Evolutionary conservation across 2,113 vertebrate genomes (phyloP).

Genomic region (Semnornis frantzii): DNA sequence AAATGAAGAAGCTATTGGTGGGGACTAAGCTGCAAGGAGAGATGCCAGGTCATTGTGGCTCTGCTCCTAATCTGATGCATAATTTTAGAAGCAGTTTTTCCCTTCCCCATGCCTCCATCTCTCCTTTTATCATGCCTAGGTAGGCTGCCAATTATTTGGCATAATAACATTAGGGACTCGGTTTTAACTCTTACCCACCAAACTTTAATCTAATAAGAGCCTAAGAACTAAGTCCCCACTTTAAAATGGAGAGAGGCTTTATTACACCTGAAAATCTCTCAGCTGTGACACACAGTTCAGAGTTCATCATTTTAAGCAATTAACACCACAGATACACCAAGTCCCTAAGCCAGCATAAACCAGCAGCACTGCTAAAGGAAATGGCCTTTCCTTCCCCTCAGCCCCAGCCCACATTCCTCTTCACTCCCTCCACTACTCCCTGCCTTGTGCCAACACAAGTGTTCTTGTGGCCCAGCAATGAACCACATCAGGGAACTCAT

Average conservation of each 20-base stretch:
- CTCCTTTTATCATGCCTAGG: neutral
- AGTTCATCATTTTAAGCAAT: constrained; percentile 45
- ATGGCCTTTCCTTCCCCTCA: constrained; percentile 28
- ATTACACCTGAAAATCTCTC: constrained; percentile 35
- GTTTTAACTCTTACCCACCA: neutral
- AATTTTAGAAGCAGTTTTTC: neutral
- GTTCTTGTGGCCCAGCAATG: constrained; percentile 29
- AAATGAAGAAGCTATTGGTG: neutral
- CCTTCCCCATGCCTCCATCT: neutral
- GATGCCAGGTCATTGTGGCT: neutral
- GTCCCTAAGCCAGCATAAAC: constrained; percentile 44
- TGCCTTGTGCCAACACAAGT: constrained; percentile 1
- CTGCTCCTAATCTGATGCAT: neutral
- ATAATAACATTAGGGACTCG: neutral
- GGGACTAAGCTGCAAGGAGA: neutral
- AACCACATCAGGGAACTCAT: constrained; percentile 58
- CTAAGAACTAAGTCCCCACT: neutral
- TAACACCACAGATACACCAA: constrained; percentile 48
- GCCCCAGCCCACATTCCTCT: constrained; percentile 25
- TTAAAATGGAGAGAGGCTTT: neutral
- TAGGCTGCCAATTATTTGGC: neutral
- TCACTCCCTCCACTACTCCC: constrained; percentile 1
- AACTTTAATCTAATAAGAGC: neutral
- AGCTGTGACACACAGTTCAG: neutral
- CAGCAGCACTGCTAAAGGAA: constrained; percentile 34